Percentiles rank a stretch among this genome's conserved stretches.
Evolutionary conservation across 2,888 invertebrate species (phyloP).

Genomic region (Malachius bipustulatus): DNA sequence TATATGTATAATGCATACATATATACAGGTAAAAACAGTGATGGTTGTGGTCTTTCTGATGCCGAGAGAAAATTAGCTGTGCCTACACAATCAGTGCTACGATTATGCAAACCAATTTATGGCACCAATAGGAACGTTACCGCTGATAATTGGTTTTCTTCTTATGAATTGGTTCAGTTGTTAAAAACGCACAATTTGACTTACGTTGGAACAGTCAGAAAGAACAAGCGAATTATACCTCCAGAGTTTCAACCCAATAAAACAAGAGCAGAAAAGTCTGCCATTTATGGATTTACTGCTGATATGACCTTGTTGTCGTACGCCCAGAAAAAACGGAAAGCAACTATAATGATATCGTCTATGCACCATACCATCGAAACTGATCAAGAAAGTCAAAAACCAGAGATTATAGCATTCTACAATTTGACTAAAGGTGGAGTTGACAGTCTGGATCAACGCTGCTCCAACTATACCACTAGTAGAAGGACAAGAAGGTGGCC

Average conservation of each 20-base stretch:
- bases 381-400: conserved; percentile 15
- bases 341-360: conserved; percentile 18
- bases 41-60: conserved; percentile 12
- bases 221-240: conserved; percentile 18
- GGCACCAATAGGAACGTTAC: conserved; percentile 22
- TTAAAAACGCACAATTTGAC: conserved; percentile 17
- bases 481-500: conserved; percentile 20
- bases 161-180: conserved; percentile 16
- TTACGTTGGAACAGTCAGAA: conserved; percentile 19
- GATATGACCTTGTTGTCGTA: conserved; percentile 11
- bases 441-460: conserved; percentile 19
- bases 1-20: conserved; percentile 9
- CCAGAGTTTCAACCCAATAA: conserved; percentile 9
- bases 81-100: conserved; percentile 18
- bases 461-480: conserved; percentile 17
- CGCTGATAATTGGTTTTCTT: conserved; percentile 22
- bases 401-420: conserved; percentile 20
- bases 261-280: conserved; percentile 8
- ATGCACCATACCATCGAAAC: conserved; percentile 18
- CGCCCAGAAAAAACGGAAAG: conserved; percentile 15
- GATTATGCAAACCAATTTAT: conserved; percentile 14
- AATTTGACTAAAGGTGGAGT: conserved; percentile 20
- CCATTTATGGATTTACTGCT: conserved; percentile 20
- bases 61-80: conserved; percentile 13
- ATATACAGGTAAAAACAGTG: too few species aligned